Evolutionary conservation across 92 coral and sea anemone genomes (phyloP).

Genomic region (Porites divaricata): DNA sequence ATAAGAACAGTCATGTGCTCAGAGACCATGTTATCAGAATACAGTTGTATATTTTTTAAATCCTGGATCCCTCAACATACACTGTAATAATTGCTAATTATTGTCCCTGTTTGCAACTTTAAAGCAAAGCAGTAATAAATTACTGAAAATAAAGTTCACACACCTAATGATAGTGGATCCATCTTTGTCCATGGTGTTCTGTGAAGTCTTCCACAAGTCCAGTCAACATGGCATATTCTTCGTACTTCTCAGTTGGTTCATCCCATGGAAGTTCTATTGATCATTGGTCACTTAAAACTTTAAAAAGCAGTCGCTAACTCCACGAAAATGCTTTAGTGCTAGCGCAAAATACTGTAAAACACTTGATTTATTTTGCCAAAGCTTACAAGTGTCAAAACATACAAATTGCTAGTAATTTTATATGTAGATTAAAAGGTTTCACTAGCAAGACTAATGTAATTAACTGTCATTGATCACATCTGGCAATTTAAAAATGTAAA

Average conservation of each 20-base stretch:
- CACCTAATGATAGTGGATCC: constrained; percentile 83
- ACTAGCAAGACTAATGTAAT: not conserved
- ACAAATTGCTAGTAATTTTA: not conserved
- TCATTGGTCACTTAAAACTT: not conserved
- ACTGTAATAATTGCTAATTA: too few species aligned
- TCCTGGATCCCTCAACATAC: too few species aligned
- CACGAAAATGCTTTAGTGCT: not conserved
- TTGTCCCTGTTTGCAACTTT: not conserved
- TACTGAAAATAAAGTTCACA: not conserved
- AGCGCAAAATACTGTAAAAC: not conserved
- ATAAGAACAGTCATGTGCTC: too few species aligned
- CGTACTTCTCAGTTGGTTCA: constrained; percentile 81
- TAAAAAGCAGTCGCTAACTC: not conserved
- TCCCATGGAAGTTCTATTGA: constrained; percentile 95
- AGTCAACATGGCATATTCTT: constrained; percentile 81
- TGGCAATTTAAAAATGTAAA: not conserved
- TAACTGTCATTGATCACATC: not conserved
- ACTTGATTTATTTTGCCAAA: too few species aligned
- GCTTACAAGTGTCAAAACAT: not conserved
- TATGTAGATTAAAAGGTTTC: not conserved
- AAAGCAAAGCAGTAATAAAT: not conserved
- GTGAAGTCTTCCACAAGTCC: constrained; percentile 66
- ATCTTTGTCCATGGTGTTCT: constrained; percentile 97
- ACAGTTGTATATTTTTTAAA: too few species aligned
- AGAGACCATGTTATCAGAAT: too few species aligned